phyloP scores from a whole-genome alignment of 2,888 invertebrate species.

The Cyaniris semiargus region DNA sequence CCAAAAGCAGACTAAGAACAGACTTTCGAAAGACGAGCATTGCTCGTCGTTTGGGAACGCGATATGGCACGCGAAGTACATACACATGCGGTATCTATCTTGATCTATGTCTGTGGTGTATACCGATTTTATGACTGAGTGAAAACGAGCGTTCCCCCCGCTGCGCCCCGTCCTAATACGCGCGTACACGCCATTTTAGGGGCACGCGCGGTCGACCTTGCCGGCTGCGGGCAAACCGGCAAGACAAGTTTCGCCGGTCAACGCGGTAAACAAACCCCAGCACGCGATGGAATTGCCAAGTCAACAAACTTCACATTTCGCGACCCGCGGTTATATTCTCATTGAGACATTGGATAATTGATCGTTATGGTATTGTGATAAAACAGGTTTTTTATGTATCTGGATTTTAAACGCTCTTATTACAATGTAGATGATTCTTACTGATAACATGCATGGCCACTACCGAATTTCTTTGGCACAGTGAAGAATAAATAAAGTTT shows the following conservation, averaged over 20 bases:
- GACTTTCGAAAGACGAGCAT: too few species aligned
- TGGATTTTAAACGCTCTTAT: neutral
- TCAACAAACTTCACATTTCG: constrained; percentile 48
- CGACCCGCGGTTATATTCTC: neutral
- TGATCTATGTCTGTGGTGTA: too few species aligned
- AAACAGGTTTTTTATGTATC: neutral
- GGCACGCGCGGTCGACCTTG: constrained; percentile 72
- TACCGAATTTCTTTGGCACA: too few species aligned
- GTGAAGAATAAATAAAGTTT: too few species aligned
- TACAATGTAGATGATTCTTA: neutral
- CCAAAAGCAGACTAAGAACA: too few species aligned
- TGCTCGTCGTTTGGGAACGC: too few species aligned
- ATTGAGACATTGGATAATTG: neutral
- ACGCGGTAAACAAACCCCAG: constrained; percentile 69
- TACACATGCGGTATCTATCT: too few species aligned
- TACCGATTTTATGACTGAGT: too few species aligned
- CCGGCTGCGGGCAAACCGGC: constrained; percentile 65
- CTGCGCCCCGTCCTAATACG: too few species aligned
- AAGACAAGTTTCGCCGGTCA: constrained; percentile 69
- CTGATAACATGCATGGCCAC: too few species aligned
- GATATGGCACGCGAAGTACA: too few species aligned
- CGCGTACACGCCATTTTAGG: constrained; percentile 52
- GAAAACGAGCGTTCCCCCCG: too few species aligned
- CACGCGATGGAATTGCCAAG: constrained; percentile 65
- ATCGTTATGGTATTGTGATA: neutral